These are phyloP conservation scores for Leiothrix lutea DNA, from an alignment of 2,113 vertebrate genomes.

Conservation along the genomic window DNA sequence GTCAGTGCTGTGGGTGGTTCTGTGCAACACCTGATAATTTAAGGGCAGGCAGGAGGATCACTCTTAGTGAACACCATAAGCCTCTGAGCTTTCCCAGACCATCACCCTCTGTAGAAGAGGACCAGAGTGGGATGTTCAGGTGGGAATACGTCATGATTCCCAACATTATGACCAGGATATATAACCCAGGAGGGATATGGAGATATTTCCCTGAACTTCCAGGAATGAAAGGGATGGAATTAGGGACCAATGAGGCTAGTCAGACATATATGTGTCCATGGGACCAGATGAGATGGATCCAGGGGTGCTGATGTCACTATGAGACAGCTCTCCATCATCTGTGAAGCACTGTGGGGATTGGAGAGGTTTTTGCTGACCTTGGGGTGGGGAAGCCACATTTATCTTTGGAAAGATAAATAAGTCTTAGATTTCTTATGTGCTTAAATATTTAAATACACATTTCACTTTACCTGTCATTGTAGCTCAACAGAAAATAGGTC, in stretches of 20 bases:
- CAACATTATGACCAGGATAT: neutral
- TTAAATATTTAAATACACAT: neutral
- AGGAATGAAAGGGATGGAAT: neutral
- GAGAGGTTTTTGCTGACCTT: neutral
- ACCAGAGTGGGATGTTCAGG: neutral
- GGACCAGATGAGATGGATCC: neutral
- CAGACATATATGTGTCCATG: neutral
- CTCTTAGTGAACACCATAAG: neutral
- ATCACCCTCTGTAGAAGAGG: neutral
- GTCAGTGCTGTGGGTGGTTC: neutral
- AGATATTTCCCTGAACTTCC: neutral
- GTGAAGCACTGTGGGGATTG: neutral
- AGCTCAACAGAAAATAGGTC: neutral
- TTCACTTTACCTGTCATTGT: neutral
- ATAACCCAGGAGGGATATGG: neutral
- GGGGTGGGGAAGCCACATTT: neutral
- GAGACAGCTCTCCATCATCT: neutral
- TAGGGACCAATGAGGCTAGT: neutral
- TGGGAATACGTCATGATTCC: neutral
- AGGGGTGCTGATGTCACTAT: neutral
- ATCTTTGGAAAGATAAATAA: neutral
- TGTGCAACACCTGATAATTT: neutral
- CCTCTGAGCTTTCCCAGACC: neutral
- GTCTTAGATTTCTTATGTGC: neutral
- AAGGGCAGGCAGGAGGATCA: neutral